These are phyloP conservation scores for Trematomus loennbergii DNA, from an alignment of 2,113 vertebrate genomes.

Conservation along the genomic window DNA sequence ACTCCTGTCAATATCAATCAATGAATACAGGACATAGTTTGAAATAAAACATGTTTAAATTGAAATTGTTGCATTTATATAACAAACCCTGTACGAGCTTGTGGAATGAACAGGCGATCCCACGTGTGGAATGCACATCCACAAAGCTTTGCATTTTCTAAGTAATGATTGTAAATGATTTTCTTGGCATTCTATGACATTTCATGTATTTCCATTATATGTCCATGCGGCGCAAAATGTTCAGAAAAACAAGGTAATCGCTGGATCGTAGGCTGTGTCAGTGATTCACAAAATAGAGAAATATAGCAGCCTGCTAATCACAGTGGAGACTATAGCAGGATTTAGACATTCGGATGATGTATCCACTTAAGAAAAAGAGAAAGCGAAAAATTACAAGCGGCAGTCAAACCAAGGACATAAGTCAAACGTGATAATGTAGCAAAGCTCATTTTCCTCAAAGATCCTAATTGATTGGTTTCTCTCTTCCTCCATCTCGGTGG, in stretches of 20 bases:
- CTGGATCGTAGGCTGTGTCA: neutral
- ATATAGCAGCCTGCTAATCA: neutral
- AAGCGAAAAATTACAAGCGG: slow-evolving; percentile 34
- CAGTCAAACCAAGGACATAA: slow-evolving; percentile 78
- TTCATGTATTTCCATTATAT: neutral
- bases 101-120: neutral
- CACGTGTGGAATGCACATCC: neutral
- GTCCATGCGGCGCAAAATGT: neutral
- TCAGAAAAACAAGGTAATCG: neutral
- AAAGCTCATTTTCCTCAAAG: slow-evolving; percentile 81
- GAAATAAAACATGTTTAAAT: neutral
- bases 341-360: slow-evolving; percentile 52
- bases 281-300: slow-evolving; percentile 16
- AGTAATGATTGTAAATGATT: neutral
- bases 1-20: neutral
- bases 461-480: slow-evolving; percentile 85
- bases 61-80: neutral
- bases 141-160: neutral
- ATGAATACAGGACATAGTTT: neutral
- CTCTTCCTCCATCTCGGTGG: slow-evolving; percentile 76
- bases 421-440: slow-evolving; percentile 80
- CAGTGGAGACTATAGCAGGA: slow-evolving; percentile 29
- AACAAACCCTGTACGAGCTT: neutral
- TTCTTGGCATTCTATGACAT: neutral
- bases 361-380: slow-evolving; percentile 31